Evolutionary conservation across 2,888 invertebrate genomes (phyloP).

Genomic region (Cantharis lateralis): DNA sequence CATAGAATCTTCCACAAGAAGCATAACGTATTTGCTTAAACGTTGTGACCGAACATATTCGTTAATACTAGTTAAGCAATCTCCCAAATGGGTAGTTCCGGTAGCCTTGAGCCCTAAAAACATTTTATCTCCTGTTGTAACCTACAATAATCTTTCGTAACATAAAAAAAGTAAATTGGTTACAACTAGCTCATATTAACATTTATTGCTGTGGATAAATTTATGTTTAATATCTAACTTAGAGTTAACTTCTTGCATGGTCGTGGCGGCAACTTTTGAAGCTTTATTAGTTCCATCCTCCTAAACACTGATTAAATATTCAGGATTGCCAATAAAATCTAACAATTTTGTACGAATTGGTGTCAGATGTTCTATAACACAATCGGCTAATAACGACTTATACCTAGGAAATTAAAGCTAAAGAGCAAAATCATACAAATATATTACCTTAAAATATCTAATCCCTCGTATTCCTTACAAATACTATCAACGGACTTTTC

Average conservation of each 20-base stretch:
- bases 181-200: not conserved
- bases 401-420: conserved; percentile 57
- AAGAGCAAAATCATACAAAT: conserved; percentile 52
- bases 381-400: conserved; percentile 74
- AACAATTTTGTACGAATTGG: conserved; percentile 70
- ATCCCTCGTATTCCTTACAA: conserved; percentile 64
- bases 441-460: conserved; percentile 78
- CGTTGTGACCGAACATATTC: conserved; percentile 86
- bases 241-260: conserved; percentile 62
- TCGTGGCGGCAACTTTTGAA: conserved; percentile 58
- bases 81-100: conserved; percentile 91
- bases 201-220: not conserved
- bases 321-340: conserved; percentile 63
- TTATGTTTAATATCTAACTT: conserved; percentile 58
- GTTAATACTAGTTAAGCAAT: conserved; percentile 92
- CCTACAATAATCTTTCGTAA: not conserved
- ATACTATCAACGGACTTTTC: conserved; percentile 70
- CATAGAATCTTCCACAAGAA: conserved; percentile 91
- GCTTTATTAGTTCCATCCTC: conserved; percentile 65
- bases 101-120: conserved; percentile 98
- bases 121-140: conserved; percentile 59
- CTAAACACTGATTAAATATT: conserved; percentile 67
- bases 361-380: conserved; percentile 68
- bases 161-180: not conserved
- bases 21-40: conserved; percentile 68